A percentile compares a stretch with the other conserved stretches of the same genome.
These are phyloP conservation scores for Spea hammondii DNA, from an alignment of 2,797 vertebrate species.

Conservation along the genomic window DNA sequence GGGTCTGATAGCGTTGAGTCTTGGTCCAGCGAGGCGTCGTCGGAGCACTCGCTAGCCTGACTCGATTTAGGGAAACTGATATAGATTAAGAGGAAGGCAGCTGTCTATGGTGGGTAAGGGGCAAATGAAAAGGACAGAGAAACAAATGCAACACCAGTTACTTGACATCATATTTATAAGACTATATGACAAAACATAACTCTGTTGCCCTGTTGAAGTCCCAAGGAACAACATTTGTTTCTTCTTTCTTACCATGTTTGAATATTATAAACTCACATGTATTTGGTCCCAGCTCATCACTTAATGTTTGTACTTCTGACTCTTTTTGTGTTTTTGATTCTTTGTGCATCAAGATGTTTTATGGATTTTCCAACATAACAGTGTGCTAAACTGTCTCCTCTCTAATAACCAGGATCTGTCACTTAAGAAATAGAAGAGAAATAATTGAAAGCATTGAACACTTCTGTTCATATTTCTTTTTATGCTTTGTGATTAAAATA, in stretches of 20 bases:
- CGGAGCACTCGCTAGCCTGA: too few species aligned
- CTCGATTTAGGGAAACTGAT: too few species aligned
- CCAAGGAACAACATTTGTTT: neutral
- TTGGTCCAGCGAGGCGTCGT: too few species aligned
- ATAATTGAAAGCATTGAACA: conserved; percentile 24
- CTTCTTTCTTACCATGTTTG: neutral
- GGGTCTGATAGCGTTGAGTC: too few species aligned
- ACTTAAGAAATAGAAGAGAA: conserved; percentile 15
- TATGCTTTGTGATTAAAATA: conserved; percentile 36
- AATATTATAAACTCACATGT: neutral
- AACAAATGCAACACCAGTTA: too few species aligned
- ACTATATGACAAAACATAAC: too few species aligned
- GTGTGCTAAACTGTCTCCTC: neutral
- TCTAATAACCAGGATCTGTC: neutral
- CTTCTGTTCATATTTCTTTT: conserved; percentile 15
- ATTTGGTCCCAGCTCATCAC: neutral
- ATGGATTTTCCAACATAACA: neutral
- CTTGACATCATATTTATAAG: too few species aligned
- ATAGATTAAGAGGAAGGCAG: too few species aligned
- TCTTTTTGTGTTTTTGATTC: neutral
- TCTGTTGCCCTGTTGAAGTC: too few species aligned
- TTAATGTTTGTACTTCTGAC: conserved; percentile 3
- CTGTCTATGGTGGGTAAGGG: too few species aligned
- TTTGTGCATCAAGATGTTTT: conserved; percentile 7
- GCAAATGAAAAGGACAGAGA: too few species aligned